Percentiles rank a stretch among this genome's conserved stretches.
phyloP scores from a whole-genome alignment of 2,113 vertebrate species.

The Percopsis transmontana region DNA sequence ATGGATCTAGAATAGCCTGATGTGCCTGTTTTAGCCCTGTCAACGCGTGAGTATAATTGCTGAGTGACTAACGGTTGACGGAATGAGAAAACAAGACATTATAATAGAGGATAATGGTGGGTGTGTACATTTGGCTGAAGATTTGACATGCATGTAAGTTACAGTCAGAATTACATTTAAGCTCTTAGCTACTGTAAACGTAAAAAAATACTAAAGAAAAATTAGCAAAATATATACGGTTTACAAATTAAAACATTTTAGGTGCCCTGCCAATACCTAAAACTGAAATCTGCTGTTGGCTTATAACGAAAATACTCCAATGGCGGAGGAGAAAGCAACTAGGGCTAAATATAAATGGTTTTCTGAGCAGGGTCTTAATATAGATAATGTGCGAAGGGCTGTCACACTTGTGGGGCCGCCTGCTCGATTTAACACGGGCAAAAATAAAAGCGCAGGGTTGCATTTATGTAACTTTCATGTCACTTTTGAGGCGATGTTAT shows the following conservation, averaged over 20 bases:
- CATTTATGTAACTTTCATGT: slow-evolving; percentile 67
- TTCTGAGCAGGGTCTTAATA: slow-evolving; percentile 77
- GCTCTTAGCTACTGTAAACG: too few relatives aligned
- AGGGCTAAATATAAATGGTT: slow-evolving; percentile 76
- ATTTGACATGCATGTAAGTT: too few relatives aligned
- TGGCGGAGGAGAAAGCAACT: slow-evolving; percentile 67
- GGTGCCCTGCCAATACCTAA: slow-evolving; percentile 18
- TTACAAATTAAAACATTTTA: slow-evolving; percentile 13
- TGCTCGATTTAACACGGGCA: slow-evolving; percentile 71
- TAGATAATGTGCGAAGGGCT: slow-evolving; percentile 76
- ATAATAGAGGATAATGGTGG: neutral
- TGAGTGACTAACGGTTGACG: neutral
- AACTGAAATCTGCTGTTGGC: slow-evolving; percentile 58
- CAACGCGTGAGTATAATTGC: too few relatives aligned
- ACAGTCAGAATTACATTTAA: too few relatives aligned
- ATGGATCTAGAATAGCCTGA: slow-evolving; percentile 55
- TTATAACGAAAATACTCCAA: slow-evolving; percentile 50
- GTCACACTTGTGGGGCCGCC: slow-evolving; percentile 71
- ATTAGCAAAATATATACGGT: neutral
- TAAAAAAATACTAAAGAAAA: neutral
- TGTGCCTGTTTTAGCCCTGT: slow-evolving; percentile 40
- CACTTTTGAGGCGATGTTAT: slow-evolving; percentile 36
- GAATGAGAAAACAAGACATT: neutral
- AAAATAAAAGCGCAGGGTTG: slow-evolving; percentile 69
- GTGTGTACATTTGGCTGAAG: too few relatives aligned